Conservation (phyloP, 2,113 vertebrate genomes). For the Actenoides hombroni region DNA sequence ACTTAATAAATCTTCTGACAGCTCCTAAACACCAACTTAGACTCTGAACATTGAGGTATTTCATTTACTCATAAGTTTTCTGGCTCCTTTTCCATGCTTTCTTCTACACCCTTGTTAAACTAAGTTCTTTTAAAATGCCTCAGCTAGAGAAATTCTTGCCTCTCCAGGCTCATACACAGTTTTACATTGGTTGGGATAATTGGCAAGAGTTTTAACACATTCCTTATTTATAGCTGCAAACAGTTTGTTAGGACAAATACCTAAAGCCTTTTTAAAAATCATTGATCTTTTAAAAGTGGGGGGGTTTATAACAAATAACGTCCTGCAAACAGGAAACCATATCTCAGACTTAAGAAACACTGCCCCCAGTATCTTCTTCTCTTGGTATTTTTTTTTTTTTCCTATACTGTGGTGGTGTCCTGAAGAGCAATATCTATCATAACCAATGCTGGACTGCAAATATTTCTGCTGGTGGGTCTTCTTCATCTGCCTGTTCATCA, state of each 20-base stretch:
- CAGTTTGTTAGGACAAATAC: slow-evolving; percentile 66
- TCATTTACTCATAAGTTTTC: slow-evolving; percentile 58
- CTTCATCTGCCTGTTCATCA: not conserved
- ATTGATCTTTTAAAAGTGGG: slow-evolving; percentile 12
- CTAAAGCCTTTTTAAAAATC: slow-evolving; percentile 58
- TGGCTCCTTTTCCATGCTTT: slow-evolving; percentile 58
- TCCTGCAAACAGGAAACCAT: not conserved
- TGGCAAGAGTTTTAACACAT: slow-evolving; percentile 61
- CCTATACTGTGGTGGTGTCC: not conserved
- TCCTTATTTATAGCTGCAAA: slow-evolving; percentile 60
- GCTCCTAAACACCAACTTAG: slow-evolving; percentile 53
- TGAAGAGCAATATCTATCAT: not conserved
- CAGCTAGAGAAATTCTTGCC: slow-evolving; percentile 25
- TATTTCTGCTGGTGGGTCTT: not conserved
- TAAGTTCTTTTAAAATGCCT: slow-evolving; percentile 41
- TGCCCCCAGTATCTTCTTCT: not conserved
- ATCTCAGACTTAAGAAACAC: not conserved
- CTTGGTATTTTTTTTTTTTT: not conserved
- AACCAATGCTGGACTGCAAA: not conserved
- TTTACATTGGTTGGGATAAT: slow-evolving; percentile 33
- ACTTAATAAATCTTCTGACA: slow-evolving; percentile 69
- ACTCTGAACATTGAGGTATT: slow-evolving; percentile 56
- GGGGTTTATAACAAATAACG: not conserved
- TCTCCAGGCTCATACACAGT: slow-evolving; percentile 24
- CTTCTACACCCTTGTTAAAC: slow-evolving; percentile 58